Conservation (phyloP, 2,113 vertebrate genomes). For the Nothocercus julius region DNA sequence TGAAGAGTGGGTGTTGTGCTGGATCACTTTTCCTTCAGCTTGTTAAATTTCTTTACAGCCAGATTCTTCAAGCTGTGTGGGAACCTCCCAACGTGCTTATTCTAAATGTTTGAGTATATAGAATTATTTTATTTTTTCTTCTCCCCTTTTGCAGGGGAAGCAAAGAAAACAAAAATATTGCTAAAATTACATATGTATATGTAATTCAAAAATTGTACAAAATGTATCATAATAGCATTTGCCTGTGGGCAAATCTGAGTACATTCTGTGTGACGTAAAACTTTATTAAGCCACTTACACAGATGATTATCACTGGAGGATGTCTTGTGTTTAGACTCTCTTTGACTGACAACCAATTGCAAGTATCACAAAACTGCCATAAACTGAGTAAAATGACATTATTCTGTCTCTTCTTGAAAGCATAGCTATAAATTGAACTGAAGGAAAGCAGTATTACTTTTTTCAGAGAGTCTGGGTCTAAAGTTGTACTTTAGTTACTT, state of each 20-base stretch:
- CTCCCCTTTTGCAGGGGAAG: background rate
- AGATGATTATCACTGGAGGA: background rate
- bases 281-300: slow-evolving; percentile 9
- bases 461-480: background rate
- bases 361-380: slow-evolving; percentile 23
- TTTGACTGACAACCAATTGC: slow-evolving; percentile 40
- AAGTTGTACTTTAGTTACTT: background rate
- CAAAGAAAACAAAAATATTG: background rate
- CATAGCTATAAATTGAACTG: background rate
- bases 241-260: background rate
- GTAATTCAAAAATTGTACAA: background rate
- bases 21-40: background rate
- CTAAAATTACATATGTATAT: background rate
- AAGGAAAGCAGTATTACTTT: background rate
- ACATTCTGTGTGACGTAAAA: background rate
- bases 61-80: background rate
- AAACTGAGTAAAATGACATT: background rate
- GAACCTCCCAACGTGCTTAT: background rate
- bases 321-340: background rate
- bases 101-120: background rate
- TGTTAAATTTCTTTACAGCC: background rate
- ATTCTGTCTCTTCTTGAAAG: slow-evolving; percentile 36
- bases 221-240: background rate
- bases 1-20: background rate
- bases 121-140: background rate